These are phyloP conservation scores for Balearica regulorum DNA, from an alignment of 2,797 vertebrate species.

Conservation along the genomic window DNA sequence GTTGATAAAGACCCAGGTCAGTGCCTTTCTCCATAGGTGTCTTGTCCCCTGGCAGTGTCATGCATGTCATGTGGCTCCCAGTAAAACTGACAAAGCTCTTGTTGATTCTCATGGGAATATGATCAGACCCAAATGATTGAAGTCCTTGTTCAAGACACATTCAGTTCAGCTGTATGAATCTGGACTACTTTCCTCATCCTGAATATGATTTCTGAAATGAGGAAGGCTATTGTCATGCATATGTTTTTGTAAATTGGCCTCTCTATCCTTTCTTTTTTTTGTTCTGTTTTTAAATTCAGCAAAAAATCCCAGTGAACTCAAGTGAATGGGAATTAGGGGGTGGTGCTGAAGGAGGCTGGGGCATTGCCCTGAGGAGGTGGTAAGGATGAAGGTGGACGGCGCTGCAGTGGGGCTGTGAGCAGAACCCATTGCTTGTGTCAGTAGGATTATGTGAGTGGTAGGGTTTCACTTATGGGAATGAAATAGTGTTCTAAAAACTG, in stretches of 20 bases:
- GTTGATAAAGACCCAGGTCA: not conserved
- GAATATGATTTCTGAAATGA: not conserved
- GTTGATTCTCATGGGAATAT: not conserved
- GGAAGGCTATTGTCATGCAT: not conserved
- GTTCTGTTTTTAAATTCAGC: not conserved
- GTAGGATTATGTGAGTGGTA: not conserved
- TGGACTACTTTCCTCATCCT: not conserved
- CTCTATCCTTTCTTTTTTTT: not conserved
- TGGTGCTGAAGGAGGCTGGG: not conserved
- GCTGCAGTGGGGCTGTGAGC: not conserved
- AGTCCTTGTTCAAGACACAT: not conserved
- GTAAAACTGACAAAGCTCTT: not conserved
- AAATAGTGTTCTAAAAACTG: not conserved
- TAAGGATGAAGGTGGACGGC: accelerated
- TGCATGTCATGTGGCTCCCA: accelerated
- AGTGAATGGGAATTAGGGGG: not conserved
- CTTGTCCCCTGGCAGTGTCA: not conserved
- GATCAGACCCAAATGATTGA: not conserved
- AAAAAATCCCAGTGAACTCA: not conserved
- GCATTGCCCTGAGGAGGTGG: not conserved
- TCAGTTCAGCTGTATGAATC: not conserved
- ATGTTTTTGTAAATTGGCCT: not conserved
- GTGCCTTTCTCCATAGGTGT: not conserved
- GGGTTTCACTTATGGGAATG: not conserved
- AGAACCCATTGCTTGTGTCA: not conserved